Evolutionary conservation across 2,113 vertebrate genomes (phyloP).

Genomic region (Origma solitaria): DNA sequence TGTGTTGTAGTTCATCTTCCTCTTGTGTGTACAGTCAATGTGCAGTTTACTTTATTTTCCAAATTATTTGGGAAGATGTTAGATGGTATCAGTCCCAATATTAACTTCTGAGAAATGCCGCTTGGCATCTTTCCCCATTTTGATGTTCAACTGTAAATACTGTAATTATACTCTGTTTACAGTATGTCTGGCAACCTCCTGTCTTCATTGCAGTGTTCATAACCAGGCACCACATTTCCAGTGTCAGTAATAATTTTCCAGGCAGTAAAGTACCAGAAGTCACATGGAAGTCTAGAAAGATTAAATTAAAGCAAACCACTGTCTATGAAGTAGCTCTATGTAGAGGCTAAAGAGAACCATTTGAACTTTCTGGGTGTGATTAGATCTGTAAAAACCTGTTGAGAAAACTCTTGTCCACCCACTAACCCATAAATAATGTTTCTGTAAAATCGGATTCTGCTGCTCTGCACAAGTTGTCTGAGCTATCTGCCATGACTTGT

Average conservation of each 20-base stretch:
- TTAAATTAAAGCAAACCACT: background rate
- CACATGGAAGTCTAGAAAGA: background rate
- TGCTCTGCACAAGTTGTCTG: background rate
- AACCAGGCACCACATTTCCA: slow-evolving; percentile 41
- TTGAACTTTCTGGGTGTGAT: background rate
- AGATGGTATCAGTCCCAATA: slow-evolving; percentile 37
- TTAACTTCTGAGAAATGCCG: slow-evolving; percentile 36
- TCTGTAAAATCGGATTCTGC: background rate
- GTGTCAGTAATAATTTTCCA: slow-evolving; percentile 32
- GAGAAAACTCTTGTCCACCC: background rate
- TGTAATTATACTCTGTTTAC: slow-evolving; percentile 49
- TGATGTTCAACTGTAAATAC: slow-evolving; percentile 44
- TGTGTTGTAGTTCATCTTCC: slow-evolving; percentile 16
- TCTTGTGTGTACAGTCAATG: background rate
- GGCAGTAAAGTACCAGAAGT: slow-evolving; percentile 17
- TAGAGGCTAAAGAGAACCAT: background rate
- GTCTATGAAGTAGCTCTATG: background rate
- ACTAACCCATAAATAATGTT: background rate
- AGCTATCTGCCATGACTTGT: background rate
- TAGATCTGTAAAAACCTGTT: background rate
- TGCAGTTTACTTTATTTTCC: slow-evolving; percentile 20
- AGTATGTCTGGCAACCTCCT: slow-evolving; percentile 10
- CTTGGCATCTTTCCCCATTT: slow-evolving; percentile 51
- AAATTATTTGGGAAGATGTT: slow-evolving; percentile 40
- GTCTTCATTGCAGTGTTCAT: background rate